Evolutionary conservation across 2,113 vertebrate species (phyloP).

Genomic region (Terrapene triunguis): DNA sequence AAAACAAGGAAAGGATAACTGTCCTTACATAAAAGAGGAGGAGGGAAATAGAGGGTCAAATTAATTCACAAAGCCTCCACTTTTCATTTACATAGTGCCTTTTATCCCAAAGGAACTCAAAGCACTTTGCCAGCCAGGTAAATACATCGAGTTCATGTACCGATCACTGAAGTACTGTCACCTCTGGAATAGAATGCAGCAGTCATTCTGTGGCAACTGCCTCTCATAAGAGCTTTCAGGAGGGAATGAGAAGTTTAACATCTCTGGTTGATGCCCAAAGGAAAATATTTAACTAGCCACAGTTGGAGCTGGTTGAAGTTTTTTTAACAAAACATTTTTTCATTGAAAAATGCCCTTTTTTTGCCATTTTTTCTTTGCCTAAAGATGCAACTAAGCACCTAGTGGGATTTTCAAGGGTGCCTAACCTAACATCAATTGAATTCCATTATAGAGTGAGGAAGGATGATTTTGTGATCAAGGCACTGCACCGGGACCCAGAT

Average conservation of each 20-base stretch:
- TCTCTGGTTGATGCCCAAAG: neutral
- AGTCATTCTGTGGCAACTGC: neutral
- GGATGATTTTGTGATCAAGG: neutral
- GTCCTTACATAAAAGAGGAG: neutral
- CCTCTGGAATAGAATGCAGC: neutral
- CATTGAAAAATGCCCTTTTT: neutral
- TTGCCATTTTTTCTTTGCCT: too few relatives aligned
- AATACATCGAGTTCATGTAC: neutral
- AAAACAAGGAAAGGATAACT: neutral
- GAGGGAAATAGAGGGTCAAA: neutral
- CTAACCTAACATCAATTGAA: too few relatives aligned
- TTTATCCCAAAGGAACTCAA: neutral
- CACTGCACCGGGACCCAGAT: neutral
- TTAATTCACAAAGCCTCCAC: neutral
- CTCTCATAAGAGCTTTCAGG: neutral
- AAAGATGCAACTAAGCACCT: too few relatives aligned
- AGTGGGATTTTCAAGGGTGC: too few relatives aligned
- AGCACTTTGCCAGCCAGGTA: neutral
- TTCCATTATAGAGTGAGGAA: too few relatives aligned
- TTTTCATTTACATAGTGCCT: constrained; percentile 1
- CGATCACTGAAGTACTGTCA: neutral
- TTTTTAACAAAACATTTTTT: neutral
- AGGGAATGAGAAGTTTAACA: neutral
- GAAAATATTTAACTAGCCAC: neutral
- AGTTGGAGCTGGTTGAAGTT: neutral